Evolutionary conservation across 2,797 vertebrate genomes (phyloP), one percentile per base, ranked within the genome.

Genomic region (Pseudochirops cupreus): DNA sequence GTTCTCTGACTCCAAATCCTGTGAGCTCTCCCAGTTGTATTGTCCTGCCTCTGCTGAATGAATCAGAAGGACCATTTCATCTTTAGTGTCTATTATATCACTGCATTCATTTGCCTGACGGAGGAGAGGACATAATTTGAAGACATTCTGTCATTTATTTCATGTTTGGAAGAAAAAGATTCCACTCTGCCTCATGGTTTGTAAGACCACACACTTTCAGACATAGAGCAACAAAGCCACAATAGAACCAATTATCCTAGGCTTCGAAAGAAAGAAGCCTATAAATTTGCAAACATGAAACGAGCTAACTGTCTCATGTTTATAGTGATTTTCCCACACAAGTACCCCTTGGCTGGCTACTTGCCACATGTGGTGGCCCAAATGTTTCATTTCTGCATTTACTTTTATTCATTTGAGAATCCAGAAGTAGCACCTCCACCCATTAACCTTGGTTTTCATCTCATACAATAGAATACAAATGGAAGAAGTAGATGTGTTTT

Each of bases 241-340:
- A 92, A 39, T 62, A 92, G 94, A 93, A 95, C 87, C 46, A 92
- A 56, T 91, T 87, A 92, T 13, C n/a, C 93, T 96, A 96, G 91
- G 82, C 96, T 24, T 18, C 94, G 96, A 95, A 94, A 95, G 3
- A 18, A 18, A 87, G 92, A 82, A 95, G 87, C 94, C 90, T 18
- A 55, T 91, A 95, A 96, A 96, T 94, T 96, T 96, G 90, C 95
- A 95, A 96, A 97, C 94, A 96, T 97, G 95, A 96, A 91, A 55
- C 90, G 87, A 94, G 59, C 39, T 93, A 67, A 0, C 94, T n/a
- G 95, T 53, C 53, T 4, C 0, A 24, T 59, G 50, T 90, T 95
- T 95, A 91, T 96, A 96, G 92, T 59, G 93, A 96, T 67, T 95
- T 67, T 92, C 33, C 96, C 93, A 59, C 90, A 90, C 56, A 94